Percentiles rank a stretch among this genome's conserved stretches.
Evolutionary conservation across 2,113 vertebrate genomes (phyloP).

Genomic region (Atractosteus spatula): DNA sequence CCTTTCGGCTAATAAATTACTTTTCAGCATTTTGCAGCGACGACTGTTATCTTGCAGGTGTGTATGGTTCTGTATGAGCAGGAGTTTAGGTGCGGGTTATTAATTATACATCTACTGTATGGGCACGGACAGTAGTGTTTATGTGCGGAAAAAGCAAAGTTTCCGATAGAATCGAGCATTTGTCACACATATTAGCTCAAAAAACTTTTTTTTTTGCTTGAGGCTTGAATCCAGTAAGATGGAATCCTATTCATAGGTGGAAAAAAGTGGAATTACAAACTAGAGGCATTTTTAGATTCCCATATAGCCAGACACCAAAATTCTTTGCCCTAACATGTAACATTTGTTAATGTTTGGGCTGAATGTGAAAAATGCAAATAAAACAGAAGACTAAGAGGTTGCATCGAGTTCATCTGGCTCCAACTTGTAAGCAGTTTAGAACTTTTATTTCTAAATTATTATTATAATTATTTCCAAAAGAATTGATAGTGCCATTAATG

Average conservation of each 20-base stretch:
- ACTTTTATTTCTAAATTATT: constrained; percentile 41
- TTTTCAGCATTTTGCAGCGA: constrained; percentile 63
- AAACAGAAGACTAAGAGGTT: constrained; percentile 46
- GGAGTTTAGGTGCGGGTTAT: constrained; percentile 41
- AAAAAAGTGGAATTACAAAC: too few relatives aligned
- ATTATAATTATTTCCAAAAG: constrained; percentile 40
- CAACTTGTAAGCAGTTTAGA: constrained; percentile 39
- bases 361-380: constrained; percentile 23
- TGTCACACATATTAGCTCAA: too few relatives aligned
- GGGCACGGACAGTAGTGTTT: too few relatives aligned
- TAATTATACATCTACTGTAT: too few relatives aligned
- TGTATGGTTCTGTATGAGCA: constrained; percentile 68
- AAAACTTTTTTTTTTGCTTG: too few relatives aligned
- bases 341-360: constrained; percentile 15
- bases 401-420: constrained; percentile 49
- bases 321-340: background rate
- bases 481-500: constrained; percentile 24
- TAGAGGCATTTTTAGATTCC: too few relatives aligned
- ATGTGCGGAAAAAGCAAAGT: too few relatives aligned
- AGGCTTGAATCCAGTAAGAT: too few relatives aligned
- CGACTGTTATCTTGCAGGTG: constrained; percentile 68
- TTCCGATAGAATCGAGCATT: too few relatives aligned
- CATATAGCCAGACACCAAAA: too few relatives aligned
- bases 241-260: too few relatives aligned
- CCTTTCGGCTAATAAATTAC: constrained; percentile 69